Conservation (phyloP, 1,140 invertebrate species). For the Mizuhopecten yessoensis region DNA sequence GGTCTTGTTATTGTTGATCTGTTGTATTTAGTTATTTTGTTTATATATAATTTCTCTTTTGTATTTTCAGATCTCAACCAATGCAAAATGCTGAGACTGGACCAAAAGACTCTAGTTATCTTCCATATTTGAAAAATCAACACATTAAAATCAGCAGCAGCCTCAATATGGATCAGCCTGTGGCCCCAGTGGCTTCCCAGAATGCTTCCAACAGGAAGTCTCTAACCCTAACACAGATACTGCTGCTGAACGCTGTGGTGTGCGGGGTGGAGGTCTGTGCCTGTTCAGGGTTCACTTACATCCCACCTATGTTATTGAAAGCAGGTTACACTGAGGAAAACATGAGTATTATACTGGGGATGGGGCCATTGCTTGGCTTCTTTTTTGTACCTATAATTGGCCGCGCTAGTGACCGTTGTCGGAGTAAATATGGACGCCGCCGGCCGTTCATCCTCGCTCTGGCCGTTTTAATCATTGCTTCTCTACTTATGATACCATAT, state of each 20-base stretch:
- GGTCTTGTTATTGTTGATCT: no score
- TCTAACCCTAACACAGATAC: slow-evolving; percentile 70
- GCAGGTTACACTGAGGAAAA: slow-evolving; percentile 83
- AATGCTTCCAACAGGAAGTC: slow-evolving; percentile 43
- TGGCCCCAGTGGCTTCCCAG: not conserved
- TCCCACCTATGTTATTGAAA: slow-evolving; percentile 85
- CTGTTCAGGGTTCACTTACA: slow-evolving; percentile 84
- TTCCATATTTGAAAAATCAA: slow-evolving; percentile 83
- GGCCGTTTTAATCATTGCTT: slow-evolving; percentile 80
- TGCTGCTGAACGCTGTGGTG: slow-evolving; percentile 83
- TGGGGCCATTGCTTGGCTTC: slow-evolving; percentile 84
- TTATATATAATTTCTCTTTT: not conserved
- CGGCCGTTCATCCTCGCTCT: slow-evolving; percentile 84
- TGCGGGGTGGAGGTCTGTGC: slow-evolving; percentile 85
- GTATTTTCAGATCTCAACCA: not conserved
- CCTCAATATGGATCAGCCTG: not conserved
- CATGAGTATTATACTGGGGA: slow-evolving; percentile 83
- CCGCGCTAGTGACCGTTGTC: slow-evolving; percentile 83
- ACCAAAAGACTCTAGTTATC: not conserved
- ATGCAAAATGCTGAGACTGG: not conserved
- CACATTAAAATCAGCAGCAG: not conserved
- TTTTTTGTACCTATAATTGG: slow-evolving; percentile 84
- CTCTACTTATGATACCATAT: slow-evolving; percentile 81
- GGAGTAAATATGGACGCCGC: slow-evolving; percentile 82
- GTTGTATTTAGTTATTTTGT: no score